Evolutionary conservation across 2,888 invertebrate species (phyloP).

Genomic region (Spilarctia lutea): DNA sequence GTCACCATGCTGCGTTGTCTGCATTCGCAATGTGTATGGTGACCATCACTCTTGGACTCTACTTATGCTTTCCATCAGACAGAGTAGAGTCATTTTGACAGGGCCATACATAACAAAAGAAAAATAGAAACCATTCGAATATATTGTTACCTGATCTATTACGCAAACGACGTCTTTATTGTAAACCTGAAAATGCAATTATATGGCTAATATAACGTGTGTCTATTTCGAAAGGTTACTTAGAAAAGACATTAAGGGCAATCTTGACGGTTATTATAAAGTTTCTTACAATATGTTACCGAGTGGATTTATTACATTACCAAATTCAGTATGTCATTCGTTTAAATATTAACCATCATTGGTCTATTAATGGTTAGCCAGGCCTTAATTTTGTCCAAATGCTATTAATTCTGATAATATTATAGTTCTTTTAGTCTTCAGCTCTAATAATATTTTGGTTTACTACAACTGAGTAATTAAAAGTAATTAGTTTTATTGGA

Average conservation of each 20-base stretch:
- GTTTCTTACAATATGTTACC: background rate
- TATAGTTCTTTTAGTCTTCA: background rate
- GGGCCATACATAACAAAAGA: too few species aligned
- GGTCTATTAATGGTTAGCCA: background rate
- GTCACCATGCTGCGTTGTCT: too few species aligned
- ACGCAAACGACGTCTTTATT: slow-evolving; percentile 74
- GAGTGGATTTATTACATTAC: background rate
- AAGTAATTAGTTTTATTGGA: background rate
- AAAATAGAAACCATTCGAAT: background rate
- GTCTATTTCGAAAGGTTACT: slow-evolving; percentile 22
- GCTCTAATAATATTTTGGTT: background rate
- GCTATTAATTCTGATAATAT: background rate
- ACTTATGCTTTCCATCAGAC: too few species aligned
- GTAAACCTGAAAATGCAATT: slow-evolving; percentile 68
- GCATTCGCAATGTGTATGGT: too few species aligned
- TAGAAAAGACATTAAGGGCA: background rate
- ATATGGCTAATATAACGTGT: slow-evolving; percentile 4
- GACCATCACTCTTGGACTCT: too few species aligned
- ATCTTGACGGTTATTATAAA: background rate
- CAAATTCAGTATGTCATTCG: background rate
- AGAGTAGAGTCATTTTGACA: too few species aligned
- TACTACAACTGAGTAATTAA: background rate
- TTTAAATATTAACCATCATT: background rate
- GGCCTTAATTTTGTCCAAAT: background rate
- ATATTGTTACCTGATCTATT: slow-evolving; percentile 67